phyloP scores from a whole-genome alignment of 2,797 vertebrate genomes.

The Hydrolagus colliei region DNA sequence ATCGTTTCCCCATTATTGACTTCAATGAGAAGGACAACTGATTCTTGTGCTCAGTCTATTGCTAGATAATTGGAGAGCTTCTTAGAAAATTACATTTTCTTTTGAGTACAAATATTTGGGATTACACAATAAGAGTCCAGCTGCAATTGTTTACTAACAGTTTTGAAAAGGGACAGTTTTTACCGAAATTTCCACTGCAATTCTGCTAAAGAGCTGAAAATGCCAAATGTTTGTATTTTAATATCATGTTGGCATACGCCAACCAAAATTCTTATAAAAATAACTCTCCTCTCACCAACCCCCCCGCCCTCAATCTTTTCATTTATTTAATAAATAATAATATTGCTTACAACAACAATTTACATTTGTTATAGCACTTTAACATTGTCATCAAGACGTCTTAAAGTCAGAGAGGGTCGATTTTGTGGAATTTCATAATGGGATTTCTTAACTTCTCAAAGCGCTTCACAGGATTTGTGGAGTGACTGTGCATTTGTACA shows the following conservation, averaged over 20 bases:
- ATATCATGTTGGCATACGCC: neutral
- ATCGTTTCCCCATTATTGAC: conserved; percentile 21
- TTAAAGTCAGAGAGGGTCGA: too few species aligned
- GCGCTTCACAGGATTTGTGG: too few species aligned
- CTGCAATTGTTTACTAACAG: neutral
- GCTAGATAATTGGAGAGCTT: neutral
- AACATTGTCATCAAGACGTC: too few species aligned
- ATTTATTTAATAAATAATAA: too few species aligned
- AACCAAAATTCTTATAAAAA: neutral
- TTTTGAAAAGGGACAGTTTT: neutral
- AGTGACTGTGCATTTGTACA: too few species aligned
- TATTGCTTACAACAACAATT: too few species aligned
- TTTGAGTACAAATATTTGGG: neutral
- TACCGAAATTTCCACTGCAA: neutral
- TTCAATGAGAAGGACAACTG: conserved; percentile 2
- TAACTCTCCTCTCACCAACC: neutral
- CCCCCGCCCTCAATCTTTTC: too few species aligned
- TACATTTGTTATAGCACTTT: too few species aligned
- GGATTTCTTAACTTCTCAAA: too few species aligned
- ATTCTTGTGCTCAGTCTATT: conserved; percentile 11
- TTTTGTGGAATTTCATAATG: too few species aligned
- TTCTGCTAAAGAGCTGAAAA: neutral
- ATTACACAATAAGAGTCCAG: neutral
- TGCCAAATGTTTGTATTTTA: neutral
- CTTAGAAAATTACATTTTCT: neutral